Conservation (phyloP, 2,797 vertebrate species). For the Amphiprion clarkii region DNA sequence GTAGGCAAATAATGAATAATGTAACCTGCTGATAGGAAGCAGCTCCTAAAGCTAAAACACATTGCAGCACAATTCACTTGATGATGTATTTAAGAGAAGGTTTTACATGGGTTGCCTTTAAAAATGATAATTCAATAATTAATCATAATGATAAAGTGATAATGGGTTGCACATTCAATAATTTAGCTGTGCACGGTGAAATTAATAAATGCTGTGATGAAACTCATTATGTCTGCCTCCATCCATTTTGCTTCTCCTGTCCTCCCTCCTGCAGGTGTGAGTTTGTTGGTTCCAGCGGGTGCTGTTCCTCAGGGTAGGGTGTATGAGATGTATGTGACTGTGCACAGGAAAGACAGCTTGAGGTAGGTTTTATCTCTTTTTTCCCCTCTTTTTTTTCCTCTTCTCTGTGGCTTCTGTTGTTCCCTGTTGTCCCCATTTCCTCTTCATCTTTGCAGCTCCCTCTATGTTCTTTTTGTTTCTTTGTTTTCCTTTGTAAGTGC, state of each 20-base stretch:
- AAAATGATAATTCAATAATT: conserved; percentile 46
- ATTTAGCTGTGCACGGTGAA: conserved; percentile 48
- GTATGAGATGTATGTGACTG: conserved; percentile 97
- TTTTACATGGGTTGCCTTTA: conserved; percentile 42
- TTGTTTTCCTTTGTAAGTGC: conserved; percentile 17
- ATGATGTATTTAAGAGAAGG: conserved; percentile 53
- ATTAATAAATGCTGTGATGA: conserved; percentile 49
- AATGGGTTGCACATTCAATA: conserved; percentile 49
- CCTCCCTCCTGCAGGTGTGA: conserved; percentile 88
- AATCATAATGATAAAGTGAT: conserved; percentile 53
- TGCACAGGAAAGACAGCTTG: conserved; percentile 96
- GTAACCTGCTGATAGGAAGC: conserved; percentile 48
- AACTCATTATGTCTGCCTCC: conserved; percentile 41
- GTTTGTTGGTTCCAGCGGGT: conserved; percentile 95
- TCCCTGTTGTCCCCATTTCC: conserved; percentile 31
- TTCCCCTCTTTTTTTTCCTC: conserved; percentile 5
- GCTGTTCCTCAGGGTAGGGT: conserved; percentile 94
- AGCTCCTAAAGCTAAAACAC: conserved; percentile 44
- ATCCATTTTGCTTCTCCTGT: conserved; percentile 25
- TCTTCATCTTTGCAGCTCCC: conserved; percentile 29
- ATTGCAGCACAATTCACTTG: conserved; percentile 28
- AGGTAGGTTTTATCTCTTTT: conserved; percentile 84
- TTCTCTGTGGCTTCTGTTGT: conserved; percentile 8
- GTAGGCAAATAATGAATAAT: conserved; percentile 46
- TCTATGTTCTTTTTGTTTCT: conserved; percentile 15